Evolutionary conservation across 2,888 invertebrate species (phyloP).

Genomic region (Orthosia gothica): DNA sequence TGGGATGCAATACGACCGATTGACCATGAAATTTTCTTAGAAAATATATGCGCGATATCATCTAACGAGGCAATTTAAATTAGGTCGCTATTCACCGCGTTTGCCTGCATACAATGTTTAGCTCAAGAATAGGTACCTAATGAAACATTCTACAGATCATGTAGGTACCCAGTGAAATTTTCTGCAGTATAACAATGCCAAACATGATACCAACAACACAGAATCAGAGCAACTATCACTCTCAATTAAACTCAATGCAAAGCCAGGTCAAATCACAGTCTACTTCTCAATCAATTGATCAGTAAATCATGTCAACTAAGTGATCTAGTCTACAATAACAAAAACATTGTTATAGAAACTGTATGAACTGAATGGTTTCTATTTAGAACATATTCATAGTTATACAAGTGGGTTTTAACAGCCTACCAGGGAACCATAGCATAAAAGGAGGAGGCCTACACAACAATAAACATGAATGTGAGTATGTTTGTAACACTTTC

Average conservation of each 20-base stretch:
- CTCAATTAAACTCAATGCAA: conserved; percentile 25
- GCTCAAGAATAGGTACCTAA: no score
- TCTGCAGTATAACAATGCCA: neutral
- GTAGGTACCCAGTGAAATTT: neutral
- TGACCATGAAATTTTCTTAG: no score
- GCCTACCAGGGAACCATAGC: neutral
- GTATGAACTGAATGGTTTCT: neutral
- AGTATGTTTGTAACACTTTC: no score
- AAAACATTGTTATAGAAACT: neutral
- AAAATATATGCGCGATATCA: no score
- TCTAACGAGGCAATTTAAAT: no score
- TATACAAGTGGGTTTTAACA: neutral
- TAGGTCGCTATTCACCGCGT: no score
- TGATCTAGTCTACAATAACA: conserved; percentile 4
- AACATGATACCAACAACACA: neutral
- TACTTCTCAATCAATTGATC: conserved; percentile 39
- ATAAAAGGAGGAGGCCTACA: no score
- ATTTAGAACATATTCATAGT: neutral
- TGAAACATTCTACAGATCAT: no score
- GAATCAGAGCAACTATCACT: conserved; percentile 24
- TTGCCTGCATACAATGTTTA: no score
- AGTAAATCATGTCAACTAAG: conserved; percentile 37
- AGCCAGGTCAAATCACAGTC: conserved; percentile 31
- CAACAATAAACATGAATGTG: no score
- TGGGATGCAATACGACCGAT: no score